phyloP scores from a whole-genome alignment of 2,113 vertebrate species.

The Mohoua ochrocephala region DNA sequence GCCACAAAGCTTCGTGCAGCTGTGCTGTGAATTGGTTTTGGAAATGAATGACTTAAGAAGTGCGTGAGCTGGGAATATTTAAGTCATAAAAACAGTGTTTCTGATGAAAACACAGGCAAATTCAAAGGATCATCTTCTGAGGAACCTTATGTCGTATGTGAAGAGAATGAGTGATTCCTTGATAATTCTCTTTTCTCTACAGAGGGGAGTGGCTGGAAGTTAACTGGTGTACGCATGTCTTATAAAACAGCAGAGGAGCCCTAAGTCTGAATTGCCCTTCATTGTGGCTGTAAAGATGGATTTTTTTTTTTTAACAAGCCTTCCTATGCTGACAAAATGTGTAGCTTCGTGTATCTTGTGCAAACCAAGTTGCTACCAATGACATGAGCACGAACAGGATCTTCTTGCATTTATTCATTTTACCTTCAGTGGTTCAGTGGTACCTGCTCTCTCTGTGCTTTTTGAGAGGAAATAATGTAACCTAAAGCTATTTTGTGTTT shows the following conservation, averaged over 20 bases:
- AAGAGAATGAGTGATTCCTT: not conserved
- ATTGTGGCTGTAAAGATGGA: not conserved
- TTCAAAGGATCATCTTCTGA: not conserved
- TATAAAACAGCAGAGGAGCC: not conserved
- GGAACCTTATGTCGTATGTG: not conserved
- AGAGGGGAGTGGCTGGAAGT: not conserved
- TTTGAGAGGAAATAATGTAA: not conserved
- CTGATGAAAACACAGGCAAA: not conserved
- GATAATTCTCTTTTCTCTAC: not conserved
- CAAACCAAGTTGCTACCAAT: not conserved
- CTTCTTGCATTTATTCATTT: not conserved
- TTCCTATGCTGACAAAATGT: not conserved
- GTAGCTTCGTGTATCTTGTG: not conserved
- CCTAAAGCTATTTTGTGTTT: not conserved
- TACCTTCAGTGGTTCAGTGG: not conserved
- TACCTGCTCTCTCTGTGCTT: not conserved
- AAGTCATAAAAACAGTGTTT: not conserved
- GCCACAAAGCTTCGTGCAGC: not conserved
- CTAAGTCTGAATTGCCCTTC: not conserved
- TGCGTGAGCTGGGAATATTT: not conserved
- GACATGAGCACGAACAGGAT: not conserved
- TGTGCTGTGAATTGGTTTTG: not conserved
- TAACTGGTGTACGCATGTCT: not conserved
- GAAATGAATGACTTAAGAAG: not conserved
- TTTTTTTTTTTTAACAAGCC: not conserved